Base-by-base conservation (phyloP, 2,888 invertebrate species). In the Aspidiotus rigidus region DNA sequence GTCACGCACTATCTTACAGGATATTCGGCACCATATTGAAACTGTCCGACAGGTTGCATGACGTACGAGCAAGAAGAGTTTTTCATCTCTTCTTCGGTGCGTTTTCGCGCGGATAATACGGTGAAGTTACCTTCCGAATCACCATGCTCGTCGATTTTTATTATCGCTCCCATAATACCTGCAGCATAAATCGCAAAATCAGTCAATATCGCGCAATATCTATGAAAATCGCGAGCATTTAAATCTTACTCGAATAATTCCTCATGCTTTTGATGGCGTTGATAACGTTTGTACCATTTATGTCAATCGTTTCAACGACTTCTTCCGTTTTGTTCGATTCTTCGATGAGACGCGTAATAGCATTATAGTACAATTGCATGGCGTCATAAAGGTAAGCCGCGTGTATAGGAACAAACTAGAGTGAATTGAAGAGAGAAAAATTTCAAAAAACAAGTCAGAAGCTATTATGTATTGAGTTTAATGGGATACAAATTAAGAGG, bases 71-170 rank as follows among this genome's bases (percentile, higher is more conserved):
- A 93, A 69, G 84, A 83, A 74, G 87, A 86, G 75, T 84, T 83
- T 57, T 78, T 73, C 71, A 79, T 76, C 13, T 78, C 78, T 62
- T 78, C 76, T 0, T 80, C 80, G 57, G 80, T 80, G 72, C 77
- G 74, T 16, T 80, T 81, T 77, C 87, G 89, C 76, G 88, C 85
- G 1, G 94, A 91, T 71, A 97, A 81, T 69, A 98, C 89, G 0
- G 97, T 94, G 81, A 94, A 98, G 79, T 98, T 98, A 9, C 96
- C 97, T 78, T 96, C 94, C 0, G 96, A 96, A 79, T 98, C 96
- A 3, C 96, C 98, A 74, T 89, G 86, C 74, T 87, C 83, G 81
- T 98, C 95, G 73, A 98, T 83, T 74, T 90, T 89, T 75, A 97
- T 93, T 72, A 88, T 88, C 77, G 94, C 89, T 16, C 98, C 98